Evolutionary conservation across 1,140 invertebrate species (phyloP).

Genomic region (Papilio polyxenes): DNA sequence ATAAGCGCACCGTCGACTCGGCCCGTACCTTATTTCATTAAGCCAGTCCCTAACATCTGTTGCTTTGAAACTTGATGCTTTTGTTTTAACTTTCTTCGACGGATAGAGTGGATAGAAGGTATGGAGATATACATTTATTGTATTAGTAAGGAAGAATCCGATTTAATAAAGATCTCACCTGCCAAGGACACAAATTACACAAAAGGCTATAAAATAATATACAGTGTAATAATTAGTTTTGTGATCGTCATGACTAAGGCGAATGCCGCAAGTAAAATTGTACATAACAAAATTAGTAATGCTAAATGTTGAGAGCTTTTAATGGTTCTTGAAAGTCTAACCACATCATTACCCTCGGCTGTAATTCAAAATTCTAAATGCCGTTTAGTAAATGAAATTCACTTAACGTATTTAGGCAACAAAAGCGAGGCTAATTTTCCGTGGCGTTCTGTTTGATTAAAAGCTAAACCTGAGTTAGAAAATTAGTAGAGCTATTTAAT

Average conservation of each 20-base stretch:
- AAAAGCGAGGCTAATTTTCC: constrained; percentile 8
- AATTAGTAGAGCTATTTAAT: constrained; percentile 13
- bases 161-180: background rate
- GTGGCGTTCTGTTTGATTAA: background rate
- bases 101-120: constrained; percentile 19
- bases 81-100: constrained; percentile 45
- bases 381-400: constrained; percentile 5
- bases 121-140: background rate
- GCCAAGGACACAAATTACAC: background rate
- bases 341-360: background rate
- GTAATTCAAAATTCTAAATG: constrained; percentile 18
- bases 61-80: constrained; percentile 49
- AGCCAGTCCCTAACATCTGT: constrained; percentile 47
- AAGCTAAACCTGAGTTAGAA: constrained; percentile 14
- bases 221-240: background rate
- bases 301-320: background rate
- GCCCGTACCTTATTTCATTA: constrained; percentile 46
- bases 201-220: background rate
- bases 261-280: background rate
- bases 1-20: constrained; percentile 37
- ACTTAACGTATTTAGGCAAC: constrained; percentile 19
- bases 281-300: background rate
- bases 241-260: background rate
- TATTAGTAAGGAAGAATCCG: background rate
- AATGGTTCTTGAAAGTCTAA: background rate